phyloP scores from a whole-genome alignment of 2,797 vertebrate species.

The Sebastiscus albofasciatus region DNA sequence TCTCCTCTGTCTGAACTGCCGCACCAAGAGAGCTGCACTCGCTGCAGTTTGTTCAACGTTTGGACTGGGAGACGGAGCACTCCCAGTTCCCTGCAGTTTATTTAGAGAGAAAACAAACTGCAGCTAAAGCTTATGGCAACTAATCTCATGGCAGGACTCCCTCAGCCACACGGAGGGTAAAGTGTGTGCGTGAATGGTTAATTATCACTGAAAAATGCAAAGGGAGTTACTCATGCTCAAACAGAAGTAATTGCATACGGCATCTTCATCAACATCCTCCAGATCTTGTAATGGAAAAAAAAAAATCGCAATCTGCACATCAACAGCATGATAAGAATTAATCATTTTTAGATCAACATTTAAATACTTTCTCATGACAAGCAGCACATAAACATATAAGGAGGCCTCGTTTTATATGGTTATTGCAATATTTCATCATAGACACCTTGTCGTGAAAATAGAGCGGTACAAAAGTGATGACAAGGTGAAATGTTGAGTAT shows the following conservation, averaged over 20 bases:
- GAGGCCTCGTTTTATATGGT: not conserved
- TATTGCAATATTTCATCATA: conserved; percentile 12
- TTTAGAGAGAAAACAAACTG: conserved; percentile 60
- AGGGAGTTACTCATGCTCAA: conserved; percentile 65
- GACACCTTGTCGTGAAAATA: conserved; percentile 29
- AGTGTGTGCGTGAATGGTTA: conserved; percentile 35
- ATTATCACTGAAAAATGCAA: conserved; percentile 73
- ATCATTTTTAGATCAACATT: conserved; percentile 55
- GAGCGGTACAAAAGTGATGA: conserved; percentile 51
- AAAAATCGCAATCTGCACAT: conserved; percentile 50
- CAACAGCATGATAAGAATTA: conserved; percentile 53
- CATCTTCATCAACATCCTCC: conserved; percentile 47
- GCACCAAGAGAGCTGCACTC: conserved; percentile 28
- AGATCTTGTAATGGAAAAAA: conserved; percentile 26
- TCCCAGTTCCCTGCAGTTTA: conserved; percentile 49
- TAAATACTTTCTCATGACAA: conserved; percentile 11
- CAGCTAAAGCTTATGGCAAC: conserved; percentile 40
- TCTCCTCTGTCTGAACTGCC: conserved; percentile 55
- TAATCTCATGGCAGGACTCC: conserved; percentile 34
- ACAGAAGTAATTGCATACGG: conserved; percentile 65
- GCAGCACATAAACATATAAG: not conserved
- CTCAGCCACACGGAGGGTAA: not conserved
- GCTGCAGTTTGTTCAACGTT: conserved; percentile 22
- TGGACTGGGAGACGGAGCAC: conserved; percentile 19
- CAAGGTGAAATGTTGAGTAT: conserved; percentile 69